A percentile compares a stretch with the other conserved stretches of the same genome.
Evolutionary conservation across 2,888 invertebrate species (phyloP).

Genomic region (Apotomis betuletana): DNA sequence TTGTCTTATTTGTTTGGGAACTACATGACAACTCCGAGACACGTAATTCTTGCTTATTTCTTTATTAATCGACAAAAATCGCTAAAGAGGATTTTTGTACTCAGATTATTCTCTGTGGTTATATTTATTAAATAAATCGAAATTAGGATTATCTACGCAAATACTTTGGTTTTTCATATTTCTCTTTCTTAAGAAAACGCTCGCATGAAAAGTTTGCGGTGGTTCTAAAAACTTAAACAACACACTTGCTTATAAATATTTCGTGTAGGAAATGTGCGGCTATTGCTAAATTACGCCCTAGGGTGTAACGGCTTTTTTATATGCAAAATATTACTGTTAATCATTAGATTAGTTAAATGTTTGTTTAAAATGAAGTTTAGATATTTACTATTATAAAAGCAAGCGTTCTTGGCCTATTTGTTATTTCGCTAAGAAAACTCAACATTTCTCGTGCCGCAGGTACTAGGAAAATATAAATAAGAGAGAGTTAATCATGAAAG

Average conservation of each 20-base stretch:
- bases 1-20: conserved; percentile 55
- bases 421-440: conserved; percentile 63
- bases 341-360: no score
- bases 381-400: no score
- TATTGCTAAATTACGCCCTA: no score
- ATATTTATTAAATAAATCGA: conserved; percentile 6
- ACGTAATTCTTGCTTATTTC: conserved; percentile 22
- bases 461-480: conserved; percentile 55
- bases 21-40: conserved; percentile 50
- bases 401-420: conserved; percentile 70
- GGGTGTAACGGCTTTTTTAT: no score
- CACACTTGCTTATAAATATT: no score
- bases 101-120: conserved; percentile 23
- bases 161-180: no score
- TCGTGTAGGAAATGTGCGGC: no score
- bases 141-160: background rate
- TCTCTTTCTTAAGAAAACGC: no score
- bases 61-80: conserved; percentile 11
- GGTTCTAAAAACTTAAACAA: no score
- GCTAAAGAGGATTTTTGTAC: conserved; percentile 10
- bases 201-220: no score
- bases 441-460: conserved; percentile 39
- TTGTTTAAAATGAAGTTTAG: no score
- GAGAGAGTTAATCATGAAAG: conserved; percentile 68
- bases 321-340: no score